Percentiles rank a stretch among this genome's conserved stretches.
These are phyloP conservation scores for Dryadula phaetusa DNA, from an alignment of 2,888 invertebrate genomes.

Conservation along the genomic window DNA sequence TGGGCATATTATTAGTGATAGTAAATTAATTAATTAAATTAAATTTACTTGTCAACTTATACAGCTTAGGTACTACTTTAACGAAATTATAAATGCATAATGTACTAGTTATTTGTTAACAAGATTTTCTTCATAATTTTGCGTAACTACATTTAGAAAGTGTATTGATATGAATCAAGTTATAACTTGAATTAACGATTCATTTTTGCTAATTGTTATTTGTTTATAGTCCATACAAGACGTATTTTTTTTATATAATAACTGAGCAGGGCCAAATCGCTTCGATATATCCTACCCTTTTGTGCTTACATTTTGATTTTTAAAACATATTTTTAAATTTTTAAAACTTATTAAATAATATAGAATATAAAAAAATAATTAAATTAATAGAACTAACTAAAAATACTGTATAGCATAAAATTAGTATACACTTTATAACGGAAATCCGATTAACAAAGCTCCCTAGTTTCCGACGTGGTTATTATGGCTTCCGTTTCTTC, in stretches of 20 bases:
- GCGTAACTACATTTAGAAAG: constrained; percentile 15
- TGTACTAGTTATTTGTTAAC: constrained; percentile 14
- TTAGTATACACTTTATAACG: constrained; percentile 21
- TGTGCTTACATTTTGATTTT: too few species aligned
- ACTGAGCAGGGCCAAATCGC: too few species aligned
- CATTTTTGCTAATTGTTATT: not conserved
- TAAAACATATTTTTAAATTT: too few species aligned
- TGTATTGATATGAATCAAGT: not conserved
- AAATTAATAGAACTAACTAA: not conserved
- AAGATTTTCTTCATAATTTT: constrained; percentile 17
- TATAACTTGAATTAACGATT: not conserved
- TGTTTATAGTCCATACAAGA: not conserved
- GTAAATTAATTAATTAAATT: too few species aligned
- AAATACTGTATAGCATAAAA: not conserved
- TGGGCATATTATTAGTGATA: too few species aligned
- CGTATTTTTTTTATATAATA: too few species aligned
- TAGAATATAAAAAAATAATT: too few species aligned
- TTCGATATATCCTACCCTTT: too few species aligned
- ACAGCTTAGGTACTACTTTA: not conserved
- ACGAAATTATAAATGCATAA: constrained; percentile 16
- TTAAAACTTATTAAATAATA: too few species aligned
- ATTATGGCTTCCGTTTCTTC: constrained; percentile 41
- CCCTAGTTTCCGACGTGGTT: constrained; percentile 29
- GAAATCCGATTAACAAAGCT: constrained; percentile 41
- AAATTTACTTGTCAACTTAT: too few species aligned